Base-by-base conservation (phyloP, 1,140 invertebrate genomes). In the Euschistus heros region DNA sequence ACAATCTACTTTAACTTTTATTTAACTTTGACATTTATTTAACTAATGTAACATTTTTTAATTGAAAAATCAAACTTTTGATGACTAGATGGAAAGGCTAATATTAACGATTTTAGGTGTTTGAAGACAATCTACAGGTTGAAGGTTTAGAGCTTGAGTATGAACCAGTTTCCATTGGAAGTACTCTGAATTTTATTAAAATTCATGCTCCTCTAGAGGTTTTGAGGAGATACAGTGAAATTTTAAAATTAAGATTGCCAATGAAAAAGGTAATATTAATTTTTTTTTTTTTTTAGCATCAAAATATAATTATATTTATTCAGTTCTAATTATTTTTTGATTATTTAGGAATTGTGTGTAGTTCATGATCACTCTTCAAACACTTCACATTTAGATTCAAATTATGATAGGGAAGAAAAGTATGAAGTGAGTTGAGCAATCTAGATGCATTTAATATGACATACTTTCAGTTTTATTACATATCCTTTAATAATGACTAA, bases 191-290 rank as follows among this genome's bases (percentile, higher is more conserved):
- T 73, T 88, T 89, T 74, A 77, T 88, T 70, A 89, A 88, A 81
- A 84, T 97, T 66, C 91, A 96, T 76, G 89, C 90, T 4, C 90
- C 95, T 0, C 80, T 84, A 71, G 81, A 88, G 73, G 90, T 98
- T 5, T 75, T 98, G 54, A 82, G 85, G 68, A 83, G 90, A 70
- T 97, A 97, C 78, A 87, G 91, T 62, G 95, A 98, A 78, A 87
- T 97, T 71, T 80, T 97, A 70, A 95, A 94, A 75, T 80, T 98
- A 30, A 84, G 93, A 75, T 89, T 97, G 88, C 93, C 94, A 15
- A 93, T 98, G 84, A 92, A 90, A 80, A 85, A 90, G 78, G 82
- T 91, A 70, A 71, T 20, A 26, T 50, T 6, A 4, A 50, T 18
- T 50, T 50, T 50, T 22, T 10, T 44, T 17, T 10, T 17, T 44